phyloP scores from a whole-genome alignment of 1,140 invertebrate species.

The Laupala kohalensis region DNA sequence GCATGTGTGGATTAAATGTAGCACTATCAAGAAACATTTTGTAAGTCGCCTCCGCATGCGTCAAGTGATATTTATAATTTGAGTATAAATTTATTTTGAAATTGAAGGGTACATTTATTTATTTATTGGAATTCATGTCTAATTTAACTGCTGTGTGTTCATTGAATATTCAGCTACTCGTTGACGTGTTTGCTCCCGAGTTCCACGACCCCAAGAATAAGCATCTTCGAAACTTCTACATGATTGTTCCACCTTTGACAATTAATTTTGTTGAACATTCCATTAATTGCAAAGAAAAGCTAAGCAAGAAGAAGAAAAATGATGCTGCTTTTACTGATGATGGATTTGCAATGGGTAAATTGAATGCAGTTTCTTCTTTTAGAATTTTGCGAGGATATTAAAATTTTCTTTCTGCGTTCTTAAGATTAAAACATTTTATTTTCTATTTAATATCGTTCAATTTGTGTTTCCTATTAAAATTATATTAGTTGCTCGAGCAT shows the following conservation, averaged over 20 bases:
- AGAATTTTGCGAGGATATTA: too few relatives aligned
- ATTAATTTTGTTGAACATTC: constrained; percentile 92
- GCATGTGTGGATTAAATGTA: too few relatives aligned
- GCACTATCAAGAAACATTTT: too few relatives aligned
- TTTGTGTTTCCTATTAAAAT: too few relatives aligned
- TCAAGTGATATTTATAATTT: too few relatives aligned
- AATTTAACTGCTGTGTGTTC: constrained; percentile 10
- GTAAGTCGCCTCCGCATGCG: too few relatives aligned
- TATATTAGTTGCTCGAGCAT: too few relatives aligned
- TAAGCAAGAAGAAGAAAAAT: constrained; percentile 69
- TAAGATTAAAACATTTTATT: too few relatives aligned
- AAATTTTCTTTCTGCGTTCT: too few relatives aligned
- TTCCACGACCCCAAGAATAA: constrained; percentile 76
- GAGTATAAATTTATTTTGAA: too few relatives aligned
- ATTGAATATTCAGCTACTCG: constrained; percentile 48
- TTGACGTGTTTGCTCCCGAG: constrained; percentile 83
- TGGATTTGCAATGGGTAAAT: constrained; percentile 88
- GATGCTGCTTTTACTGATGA: constrained; percentile 92
- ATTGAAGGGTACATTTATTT: neutral
- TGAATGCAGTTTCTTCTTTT: too few relatives aligned
- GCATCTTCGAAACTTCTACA: constrained; percentile 87
- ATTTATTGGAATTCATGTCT: neutral
- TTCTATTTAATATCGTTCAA: too few relatives aligned
- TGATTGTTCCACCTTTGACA: constrained; percentile 86
- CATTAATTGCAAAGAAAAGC: constrained; percentile 82